Percentiles rank a stretch among this genome's conserved stretches.
phyloP scores from a whole-genome alignment of 2,113 vertebrate species.

The Pipa parva region DNA sequence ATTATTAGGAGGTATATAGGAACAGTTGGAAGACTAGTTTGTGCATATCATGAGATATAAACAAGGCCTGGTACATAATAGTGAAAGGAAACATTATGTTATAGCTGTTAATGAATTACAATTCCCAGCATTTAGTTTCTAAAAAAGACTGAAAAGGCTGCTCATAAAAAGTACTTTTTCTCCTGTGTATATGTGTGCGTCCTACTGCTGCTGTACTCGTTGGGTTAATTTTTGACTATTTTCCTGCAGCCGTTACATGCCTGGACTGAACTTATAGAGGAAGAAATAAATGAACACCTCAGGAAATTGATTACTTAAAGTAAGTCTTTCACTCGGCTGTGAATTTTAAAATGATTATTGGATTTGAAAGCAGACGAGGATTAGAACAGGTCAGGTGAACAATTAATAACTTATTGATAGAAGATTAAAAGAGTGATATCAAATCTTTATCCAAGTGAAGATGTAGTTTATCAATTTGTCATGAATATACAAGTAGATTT shows the following conservation, averaged over 20 bases:
- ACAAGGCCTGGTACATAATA: too few species aligned
- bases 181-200: not conserved
- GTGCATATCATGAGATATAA: too few species aligned
- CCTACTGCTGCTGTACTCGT: constrained; percentile 6
- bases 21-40: too few species aligned
- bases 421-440: constrained; percentile 64
- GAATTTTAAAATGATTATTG: constrained; percentile 70
- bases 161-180: too few species aligned
- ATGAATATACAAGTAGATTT: constrained; percentile 60
- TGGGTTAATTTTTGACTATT: constrained; percentile 6
- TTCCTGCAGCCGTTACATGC: constrained; percentile 30
- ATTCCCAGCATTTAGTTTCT: too few species aligned
- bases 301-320: constrained; percentile 63
- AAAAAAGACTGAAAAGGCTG: too few species aligned
- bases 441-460: constrained; percentile 68
- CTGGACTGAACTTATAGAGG: constrained; percentile 41
- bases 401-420: constrained; percentile 72
- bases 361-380: constrained; percentile 62
- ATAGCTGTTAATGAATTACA: too few species aligned
- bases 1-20: too few species aligned
- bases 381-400: constrained; percentile 54
- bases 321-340: constrained; percentile 60
- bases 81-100: too few species aligned
- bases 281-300: constrained; percentile 61
- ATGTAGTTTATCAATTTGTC: constrained; percentile 73